These are phyloP conservation scores for Silurus asotus DNA, from an alignment of 2,113 vertebrate genomes.

Conservation along the genomic window DNA sequence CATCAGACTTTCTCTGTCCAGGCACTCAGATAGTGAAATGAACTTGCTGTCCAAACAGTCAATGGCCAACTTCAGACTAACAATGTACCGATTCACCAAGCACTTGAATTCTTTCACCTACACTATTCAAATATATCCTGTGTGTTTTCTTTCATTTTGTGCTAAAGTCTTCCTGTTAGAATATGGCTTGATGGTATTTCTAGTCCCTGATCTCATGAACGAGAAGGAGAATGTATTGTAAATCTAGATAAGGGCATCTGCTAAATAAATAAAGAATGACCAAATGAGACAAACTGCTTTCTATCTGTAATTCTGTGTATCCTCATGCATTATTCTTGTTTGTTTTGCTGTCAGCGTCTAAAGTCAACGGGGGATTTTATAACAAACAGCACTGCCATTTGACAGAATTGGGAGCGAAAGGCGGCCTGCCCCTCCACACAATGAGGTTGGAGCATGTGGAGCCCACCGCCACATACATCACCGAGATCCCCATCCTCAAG, in stretches of 20 bases:
- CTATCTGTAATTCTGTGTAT: background rate
- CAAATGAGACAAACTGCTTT: conserved; percentile 16
- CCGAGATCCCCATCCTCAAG: conserved; percentile 81
- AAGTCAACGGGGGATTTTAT: conserved; percentile 92
- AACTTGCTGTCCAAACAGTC: background rate
- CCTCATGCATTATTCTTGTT: conserved; percentile 45
- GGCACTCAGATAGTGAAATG: background rate
- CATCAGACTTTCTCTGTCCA: background rate
- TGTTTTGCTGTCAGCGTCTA: conserved; percentile 78
- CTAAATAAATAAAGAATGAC: conserved; percentile 6
- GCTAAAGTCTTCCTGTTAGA: background rate
- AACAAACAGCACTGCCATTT: conserved; percentile 84
- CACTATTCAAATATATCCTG: no score
- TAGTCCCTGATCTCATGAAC: background rate
- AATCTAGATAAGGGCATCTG: background rate
- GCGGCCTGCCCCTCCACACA: conserved; percentile 86
- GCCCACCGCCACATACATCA: conserved; percentile 82
- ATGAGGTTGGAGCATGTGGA: conserved; percentile 79
- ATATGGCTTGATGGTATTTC: background rate
- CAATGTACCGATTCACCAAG: background rate
- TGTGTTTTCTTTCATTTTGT: background rate
- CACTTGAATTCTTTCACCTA: background rate
- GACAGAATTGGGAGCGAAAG: conserved; percentile 87
- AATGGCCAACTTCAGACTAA: background rate
- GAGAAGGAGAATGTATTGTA: background rate